Conservation (phyloP, 2,113 vertebrate species). For the Aphyosemion australe region DNA sequence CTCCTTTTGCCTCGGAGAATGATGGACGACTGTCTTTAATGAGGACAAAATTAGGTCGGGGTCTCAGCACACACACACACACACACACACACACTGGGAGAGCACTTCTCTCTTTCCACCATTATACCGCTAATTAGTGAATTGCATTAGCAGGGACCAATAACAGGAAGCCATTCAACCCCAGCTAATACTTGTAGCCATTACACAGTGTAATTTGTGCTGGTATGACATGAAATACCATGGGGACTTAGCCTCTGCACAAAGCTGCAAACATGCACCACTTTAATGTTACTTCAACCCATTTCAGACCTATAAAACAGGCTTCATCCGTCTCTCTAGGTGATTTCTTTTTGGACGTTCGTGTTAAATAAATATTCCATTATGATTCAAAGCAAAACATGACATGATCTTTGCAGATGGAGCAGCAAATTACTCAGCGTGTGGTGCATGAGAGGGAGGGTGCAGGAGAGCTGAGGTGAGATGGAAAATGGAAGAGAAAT, state of each 20-base stretch:
- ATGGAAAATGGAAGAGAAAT: background rate
- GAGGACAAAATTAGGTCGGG: slow-evolving; percentile 60
- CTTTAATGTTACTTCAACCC: slow-evolving; percentile 1
- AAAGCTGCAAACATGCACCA: background rate
- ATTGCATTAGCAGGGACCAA: slow-evolving; percentile 46
- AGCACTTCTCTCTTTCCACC: slow-evolving; percentile 36
- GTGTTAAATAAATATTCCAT: slow-evolving; percentile 12
- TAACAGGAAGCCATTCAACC: slow-evolving; percentile 39
- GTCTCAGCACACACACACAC: slow-evolving; percentile 26
- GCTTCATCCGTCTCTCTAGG: background rate
- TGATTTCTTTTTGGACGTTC: background rate
- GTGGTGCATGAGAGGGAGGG: background rate
- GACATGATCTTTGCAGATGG: slow-evolving; percentile 4
- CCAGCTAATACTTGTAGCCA: slow-evolving; percentile 33
- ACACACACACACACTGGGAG: slow-evolving; percentile 15
- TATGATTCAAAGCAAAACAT: slow-evolving; percentile 8
- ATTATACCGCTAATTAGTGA: slow-evolving; percentile 57
- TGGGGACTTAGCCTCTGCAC: slow-evolving; percentile 4
- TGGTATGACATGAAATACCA: slow-evolving; percentile 10
- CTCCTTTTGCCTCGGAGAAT: slow-evolving; percentile 43
- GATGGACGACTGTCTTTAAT: slow-evolving; percentile 39
- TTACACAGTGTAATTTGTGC: slow-evolving; percentile 28
- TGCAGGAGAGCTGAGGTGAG: background rate
- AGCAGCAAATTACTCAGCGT: slow-evolving; percentile 3
- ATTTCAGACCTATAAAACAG: slow-evolving; percentile 1